Conservation (phyloP, 2,113 vertebrate species). For the Trogon melanurus region DNA sequence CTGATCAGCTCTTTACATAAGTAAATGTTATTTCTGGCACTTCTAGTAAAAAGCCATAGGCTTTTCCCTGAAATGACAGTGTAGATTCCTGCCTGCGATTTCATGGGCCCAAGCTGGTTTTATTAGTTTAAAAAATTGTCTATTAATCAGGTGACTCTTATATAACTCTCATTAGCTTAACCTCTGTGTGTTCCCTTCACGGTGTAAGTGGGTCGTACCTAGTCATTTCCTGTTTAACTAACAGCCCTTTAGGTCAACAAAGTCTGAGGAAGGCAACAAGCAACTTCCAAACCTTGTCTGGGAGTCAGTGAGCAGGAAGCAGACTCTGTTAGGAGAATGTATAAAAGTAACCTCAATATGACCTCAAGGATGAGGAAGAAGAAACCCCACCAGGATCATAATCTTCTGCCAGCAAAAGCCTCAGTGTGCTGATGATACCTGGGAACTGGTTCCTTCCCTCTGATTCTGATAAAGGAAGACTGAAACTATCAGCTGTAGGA, state of each 20-base stretch:
- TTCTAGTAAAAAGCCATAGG: neutral
- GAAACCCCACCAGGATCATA: neutral
- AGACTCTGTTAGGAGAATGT: fast-evolving
- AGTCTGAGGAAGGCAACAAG: neutral
- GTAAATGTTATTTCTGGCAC: neutral
- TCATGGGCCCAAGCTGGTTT: neutral
- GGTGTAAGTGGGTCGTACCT: neutral
- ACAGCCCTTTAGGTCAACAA: neutral
- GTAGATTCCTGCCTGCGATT: neutral
- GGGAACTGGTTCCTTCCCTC: neutral
- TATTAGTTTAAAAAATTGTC: neutral
- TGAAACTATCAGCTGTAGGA: neutral
- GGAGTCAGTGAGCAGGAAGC: neutral
- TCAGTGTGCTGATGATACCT: neutral
- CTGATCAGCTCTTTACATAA: neutral
- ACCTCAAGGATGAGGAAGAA: neutral
- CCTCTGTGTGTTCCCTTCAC: neutral
- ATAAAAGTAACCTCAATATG: neutral
- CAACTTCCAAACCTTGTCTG: neutral
- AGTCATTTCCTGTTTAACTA: neutral
- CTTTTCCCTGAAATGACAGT: neutral
- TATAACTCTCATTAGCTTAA: neutral
- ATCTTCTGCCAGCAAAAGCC: neutral
- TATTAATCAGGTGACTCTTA: neutral
- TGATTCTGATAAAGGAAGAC: neutral